Base-by-base conservation (phyloP, 2,888 invertebrate species). In the Melanophora roralis region DNA sequence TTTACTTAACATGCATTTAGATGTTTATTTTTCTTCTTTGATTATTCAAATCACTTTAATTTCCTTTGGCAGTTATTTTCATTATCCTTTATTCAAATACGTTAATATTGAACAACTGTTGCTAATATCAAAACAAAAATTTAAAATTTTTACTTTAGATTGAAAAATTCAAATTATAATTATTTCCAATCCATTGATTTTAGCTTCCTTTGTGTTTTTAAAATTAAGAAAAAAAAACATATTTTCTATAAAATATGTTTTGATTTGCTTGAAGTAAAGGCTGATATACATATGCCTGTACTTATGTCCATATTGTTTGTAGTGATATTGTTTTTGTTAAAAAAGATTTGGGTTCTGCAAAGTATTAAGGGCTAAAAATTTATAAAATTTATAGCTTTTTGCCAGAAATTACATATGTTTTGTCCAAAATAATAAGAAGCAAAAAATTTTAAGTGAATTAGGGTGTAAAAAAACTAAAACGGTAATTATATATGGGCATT, bases 171-270 rank as follows among this genome's bases (percentile, higher is more conserved):
- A 19, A 77, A 65, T 57, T 71, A 59, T 60, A 71, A 36, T 77
- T 38, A 77, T 65, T 77, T 71, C 51, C 77, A 71, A 71, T 53
- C 45, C 47, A 65, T 65, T 71, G 77, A 57, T 60, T 71, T 71
- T 34, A 40, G 49, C 23, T 68, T 21, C 14, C 23, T 49, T 38
- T 34, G 12, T 38, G 3, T 14, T 49, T 0, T 11, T 12, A 5
- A 27, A 27, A 27, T 9, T 59, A n/a, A 0, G 34, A 36, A 43
- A 59, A 14, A 53, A 27, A 34, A 14, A 2, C 16, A 1, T 27
- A 27, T 43, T 43, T 11, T 38, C 8, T 57, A 21, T 11, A 57
- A 21, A 32, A 55, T 36, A 40, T 59, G 8, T 59, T 57, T 23
- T 21, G n/a, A 21, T 38, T 21, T 57, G 21, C 27, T 27, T 27